Evolutionary conservation across 2,113 vertebrate genomes (phyloP), one percentile per base, ranked within the genome.

Genomic region (Gorsachius goisagi): DNA sequence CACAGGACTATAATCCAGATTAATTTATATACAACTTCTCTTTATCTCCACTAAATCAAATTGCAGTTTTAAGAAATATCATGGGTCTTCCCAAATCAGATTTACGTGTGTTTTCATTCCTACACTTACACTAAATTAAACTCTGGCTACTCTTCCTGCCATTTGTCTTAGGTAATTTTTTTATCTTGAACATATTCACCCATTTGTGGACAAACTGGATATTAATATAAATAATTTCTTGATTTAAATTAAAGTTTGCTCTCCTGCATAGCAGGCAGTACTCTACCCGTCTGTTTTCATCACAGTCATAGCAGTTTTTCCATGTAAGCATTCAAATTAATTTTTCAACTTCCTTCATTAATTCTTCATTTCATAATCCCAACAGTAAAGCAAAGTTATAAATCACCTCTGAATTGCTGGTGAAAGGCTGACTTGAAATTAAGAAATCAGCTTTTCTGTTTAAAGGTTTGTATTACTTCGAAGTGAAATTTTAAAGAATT

Each of bases 41-140:
- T 68, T 91, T 41, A 88, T 67, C 62, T 89, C 44, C 4, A 21
- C 60, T 76, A 55, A 91, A 95, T 68, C 62, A 59, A 39, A 75
- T 4, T 89, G 62, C 74, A 82, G 78, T 85, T 95, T 91, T 91
- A 91, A 91, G 74, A 94, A 94, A 79, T 35, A 52, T 24, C 63
- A 41, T 0, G 6, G 78, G 35, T 80, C 33, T 86, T 77, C 45
- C 37, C 63, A 77, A 35, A 89, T 41, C 63, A 85, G 56, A 91
- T 89, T 77, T 59, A 32, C 5, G 4, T 47, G 35, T 67, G 69
- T 0, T 83, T 88, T 85, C 8, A 1, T 59, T 88, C 55, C 62
- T 78, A 60, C n/a, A 58, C 26, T 69, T 58, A 76, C 47, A 47
- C 23, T 53, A 66, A 76, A 33, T 14, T 55, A 27, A 89, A 76